Evolutionary conservation across 2,113 vertebrate species (phyloP), one percentile per base, ranked within the genome.

Genomic region (Macrotus californicus): DNA sequence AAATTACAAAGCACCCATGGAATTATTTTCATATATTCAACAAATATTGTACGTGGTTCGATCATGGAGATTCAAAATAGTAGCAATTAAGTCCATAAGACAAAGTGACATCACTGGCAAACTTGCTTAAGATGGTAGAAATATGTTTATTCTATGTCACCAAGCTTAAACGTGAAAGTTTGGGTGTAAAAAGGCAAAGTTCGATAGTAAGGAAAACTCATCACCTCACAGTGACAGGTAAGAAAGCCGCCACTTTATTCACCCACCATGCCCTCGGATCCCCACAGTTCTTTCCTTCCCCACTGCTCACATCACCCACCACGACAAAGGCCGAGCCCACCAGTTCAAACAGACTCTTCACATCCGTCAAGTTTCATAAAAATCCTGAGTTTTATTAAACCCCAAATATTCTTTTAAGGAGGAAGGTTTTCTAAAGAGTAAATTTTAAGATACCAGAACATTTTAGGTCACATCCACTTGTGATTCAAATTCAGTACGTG

Each of bases 231-330:
- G 46, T 0, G 24, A 15, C 36, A 46, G 43, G 7, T 0, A 14
- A 36, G 81, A 89, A 46, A 26, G 64, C 31, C 18, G 3, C 7
- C 0, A 0, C 24, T n/a, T 16, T 1, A 5, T n/a, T 16, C 1
- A 5, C 34, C 19, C 1, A 22, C 6, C 1, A 1, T 6, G 3
- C 3, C 26, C 5, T 21, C 0, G 8, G 64, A 19, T 10, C 41
- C 54, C 31, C 21, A 2, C 3, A 31, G n/a, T 22, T 39, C 56
- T 21, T 41, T 7, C 43, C 36, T 79, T 41, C 77, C 8, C 31
- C 0, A 1, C 3, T 3, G 29, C 70, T 76, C 77, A 43, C 34
- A 43, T 3, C 34, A n/a, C 54, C 3, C 11, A 13, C 31, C 41
- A 10, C 1, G 19, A 70, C 87, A 82, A 43, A 52, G 41, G 26